A percentile compares a stretch with the other conserved stretches of the same genome.
Conservation (phyloP, 2,888 invertebrate species). For the Heliconius hortense region DNA sequence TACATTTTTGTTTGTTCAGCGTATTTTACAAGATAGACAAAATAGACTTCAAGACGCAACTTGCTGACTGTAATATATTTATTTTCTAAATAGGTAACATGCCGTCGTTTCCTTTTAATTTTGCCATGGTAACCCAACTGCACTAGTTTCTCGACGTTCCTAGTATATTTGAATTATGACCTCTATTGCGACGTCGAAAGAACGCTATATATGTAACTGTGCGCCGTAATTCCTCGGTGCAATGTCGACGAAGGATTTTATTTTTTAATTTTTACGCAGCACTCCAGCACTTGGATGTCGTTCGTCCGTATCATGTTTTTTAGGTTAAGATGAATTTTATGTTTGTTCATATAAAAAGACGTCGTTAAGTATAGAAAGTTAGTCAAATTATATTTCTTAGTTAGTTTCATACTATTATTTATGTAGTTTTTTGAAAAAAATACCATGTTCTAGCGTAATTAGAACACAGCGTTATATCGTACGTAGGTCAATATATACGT, state of each 20-base stretch:
- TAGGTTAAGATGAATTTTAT: slow-evolving; percentile 19
- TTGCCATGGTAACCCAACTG: slow-evolving; percentile 15
- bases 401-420: background rate
- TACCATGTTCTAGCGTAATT: too few relatives aligned
- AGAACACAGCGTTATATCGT: too few relatives aligned
- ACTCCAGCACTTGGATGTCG: slow-evolving; percentile 25
- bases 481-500: background rate
- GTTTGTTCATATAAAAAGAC: background rate
- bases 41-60: background rate
- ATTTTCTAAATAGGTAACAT: background rate
- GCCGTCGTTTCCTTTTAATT: background rate
- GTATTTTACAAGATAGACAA: background rate
- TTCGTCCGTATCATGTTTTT: slow-evolving; percentile 26
- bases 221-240: slow-evolving; percentile 9
- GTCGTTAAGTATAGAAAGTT: background rate
- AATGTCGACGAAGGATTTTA: slow-evolving; percentile 10
- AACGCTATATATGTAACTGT: slow-evolving; percentile 17
- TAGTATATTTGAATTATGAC: slow-evolving; percentile 28
- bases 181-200: slow-evolving; percentile 29
- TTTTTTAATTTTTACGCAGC: slow-evolving; percentile 32
- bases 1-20: background rate
- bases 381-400: background rate
- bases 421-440: background rate
- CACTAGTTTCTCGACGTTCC: slow-evolving; percentile 1
- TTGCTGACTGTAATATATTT: background rate